Evolutionary conservation across 2,888 invertebrate genomes (phyloP), one percentile per base, ranked within the genome.

Genomic region (Drosophila mettleri): DNA sequence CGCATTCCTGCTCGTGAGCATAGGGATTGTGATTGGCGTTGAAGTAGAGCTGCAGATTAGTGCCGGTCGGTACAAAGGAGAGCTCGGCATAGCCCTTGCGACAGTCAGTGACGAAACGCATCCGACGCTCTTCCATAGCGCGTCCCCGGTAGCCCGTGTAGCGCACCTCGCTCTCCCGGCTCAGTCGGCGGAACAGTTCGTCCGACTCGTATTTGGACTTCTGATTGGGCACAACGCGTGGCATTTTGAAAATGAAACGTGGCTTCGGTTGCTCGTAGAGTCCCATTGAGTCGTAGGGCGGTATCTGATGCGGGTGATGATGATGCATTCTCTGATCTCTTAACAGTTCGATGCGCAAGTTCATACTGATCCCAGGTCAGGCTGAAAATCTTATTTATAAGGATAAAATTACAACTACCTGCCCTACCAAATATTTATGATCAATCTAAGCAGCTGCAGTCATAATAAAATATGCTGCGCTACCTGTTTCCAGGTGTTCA

Each of bases 151-250:
- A 98, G 22, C 98, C 98, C 0, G 98, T 99, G 93, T 98, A 99
- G 74, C 98, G 94, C 54, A 98, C 96, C 97, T 99, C 98, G 89
- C 97, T 97, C 93, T 98, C 98, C 49, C 98, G 94, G 91, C 98
- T 97, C 58, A 99, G 94, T 90, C 98, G 95, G 90, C 98, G 95
- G 92, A 99, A 99, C 38, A 98, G 94, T 92, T 99, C 99, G 90
- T 99, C 98, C 53, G 97, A 97, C 92, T 99, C 98, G 92, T 98
- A 99, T 93, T 98, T 98, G 20, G 95, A 95, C 92, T 98, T 98
- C 92, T 99, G 99, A 91, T 99, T 98, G 0, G 98, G 98, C 68
- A 99, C 98, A 52, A 99, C 98, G 62, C 98, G 94, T 2, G 99
- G 99, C 98, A 99, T 98, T 93, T 97, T 98, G 93, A 98, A 97